phyloP scores from a whole-genome alignment of 2,113 vertebrate genomes.

The Siniperca chuatsi region DNA sequence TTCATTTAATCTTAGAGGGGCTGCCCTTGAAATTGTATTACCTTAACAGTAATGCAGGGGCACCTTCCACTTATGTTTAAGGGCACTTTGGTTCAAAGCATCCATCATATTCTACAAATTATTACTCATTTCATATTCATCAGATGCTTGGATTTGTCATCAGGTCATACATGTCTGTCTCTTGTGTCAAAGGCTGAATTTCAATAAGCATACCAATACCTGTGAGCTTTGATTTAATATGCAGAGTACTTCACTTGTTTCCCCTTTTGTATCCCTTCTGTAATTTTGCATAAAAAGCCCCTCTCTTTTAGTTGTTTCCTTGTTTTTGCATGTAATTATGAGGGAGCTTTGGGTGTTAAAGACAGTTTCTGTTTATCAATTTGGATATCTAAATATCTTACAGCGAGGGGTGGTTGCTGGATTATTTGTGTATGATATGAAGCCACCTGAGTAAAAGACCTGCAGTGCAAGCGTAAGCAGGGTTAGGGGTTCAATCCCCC shows the following conservation, averaged over 20 bases:
- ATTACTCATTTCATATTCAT: constrained; percentile 59
- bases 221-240: constrained; percentile 50
- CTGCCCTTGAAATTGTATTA: background rate
- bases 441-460: background rate
- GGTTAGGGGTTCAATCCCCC: constrained; percentile 30
- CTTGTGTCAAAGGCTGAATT: constrained; percentile 62
- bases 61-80: constrained; percentile 11
- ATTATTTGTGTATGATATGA: constrained; percentile 3
- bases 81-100: constrained; percentile 50
- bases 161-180: constrained; percentile 55
- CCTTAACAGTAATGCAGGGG: background rate
- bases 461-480: background rate
- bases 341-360: background rate
- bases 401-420: background rate
- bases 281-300: constrained; percentile 15
- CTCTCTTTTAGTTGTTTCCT: constrained; percentile 16
- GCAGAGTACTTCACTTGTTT: constrained; percentile 28
- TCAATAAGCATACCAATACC: constrained; percentile 36
- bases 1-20: background rate
- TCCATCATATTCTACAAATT: constrained; percentile 49
- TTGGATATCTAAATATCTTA: background rate
- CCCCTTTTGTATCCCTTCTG: background rate
- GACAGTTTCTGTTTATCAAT: background rate
- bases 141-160: constrained; percentile 30
- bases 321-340: constrained; percentile 30